phyloP scores from a whole-genome alignment of 2,888 invertebrate species.

The Lacanobia wlatinum region DNA sequence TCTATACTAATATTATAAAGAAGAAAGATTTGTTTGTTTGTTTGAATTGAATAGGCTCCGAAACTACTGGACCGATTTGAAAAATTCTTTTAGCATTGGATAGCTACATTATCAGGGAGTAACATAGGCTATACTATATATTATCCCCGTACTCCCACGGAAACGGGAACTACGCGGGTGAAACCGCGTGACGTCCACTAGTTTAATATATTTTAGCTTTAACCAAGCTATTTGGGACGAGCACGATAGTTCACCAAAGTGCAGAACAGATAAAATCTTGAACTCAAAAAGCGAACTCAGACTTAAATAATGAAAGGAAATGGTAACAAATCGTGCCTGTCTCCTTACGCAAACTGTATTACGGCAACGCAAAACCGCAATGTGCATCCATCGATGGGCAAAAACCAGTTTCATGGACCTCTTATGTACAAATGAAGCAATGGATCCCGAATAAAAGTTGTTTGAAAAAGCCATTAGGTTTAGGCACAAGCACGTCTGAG shows the following conservation, averaged over 20 bases:
- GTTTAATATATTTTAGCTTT: neutral
- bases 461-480: constrained; percentile 21
- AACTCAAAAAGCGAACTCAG: constrained; percentile 4
- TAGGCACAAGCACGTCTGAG: constrained; percentile 11
- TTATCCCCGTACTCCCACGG: too few relatives aligned
- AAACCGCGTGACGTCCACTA: too few relatives aligned
- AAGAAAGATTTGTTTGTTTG: too few relatives aligned
- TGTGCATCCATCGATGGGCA: constrained; percentile 3
- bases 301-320: neutral
- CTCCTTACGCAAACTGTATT: constrained; percentile 16
- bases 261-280: neutral
- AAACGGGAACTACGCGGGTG: too few relatives aligned
- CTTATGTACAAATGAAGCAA: neutral
- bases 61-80: too few relatives aligned
- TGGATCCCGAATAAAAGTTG: constrained; percentile 11
- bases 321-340: constrained; percentile 30
- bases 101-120: too few relatives aligned
- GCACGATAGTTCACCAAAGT: constrained; percentile 2
- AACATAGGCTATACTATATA: too few relatives aligned
- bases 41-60: too few relatives aligned
- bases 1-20: too few relatives aligned
- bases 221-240: neutral
- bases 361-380: neutral
- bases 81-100: too few relatives aligned
- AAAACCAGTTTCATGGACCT: neutral